Conservation (phyloP, 2,797 vertebrate species). For the Siniperca obscura region DNA sequence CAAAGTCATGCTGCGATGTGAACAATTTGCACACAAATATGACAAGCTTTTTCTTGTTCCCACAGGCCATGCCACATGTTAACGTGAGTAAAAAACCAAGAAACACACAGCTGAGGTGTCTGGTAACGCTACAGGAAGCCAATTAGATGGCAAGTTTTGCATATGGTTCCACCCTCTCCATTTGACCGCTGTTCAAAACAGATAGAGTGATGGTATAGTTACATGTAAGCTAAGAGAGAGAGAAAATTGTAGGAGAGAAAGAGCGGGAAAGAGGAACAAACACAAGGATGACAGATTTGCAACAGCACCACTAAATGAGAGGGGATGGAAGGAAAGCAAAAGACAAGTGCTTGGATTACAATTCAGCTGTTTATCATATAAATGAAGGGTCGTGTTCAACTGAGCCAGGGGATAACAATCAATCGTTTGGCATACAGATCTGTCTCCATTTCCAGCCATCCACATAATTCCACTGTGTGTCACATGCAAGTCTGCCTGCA, state of each 20-base stretch:
- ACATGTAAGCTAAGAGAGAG: neutral
- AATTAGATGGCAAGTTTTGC: conserved; percentile 52
- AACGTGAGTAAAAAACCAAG: conserved; percentile 16
- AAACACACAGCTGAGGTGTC: conserved; percentile 43
- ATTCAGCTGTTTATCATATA: conserved; percentile 76
- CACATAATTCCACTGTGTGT: conserved; percentile 54
- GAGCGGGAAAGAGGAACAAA: neutral
- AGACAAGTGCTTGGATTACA: conserved; percentile 61
- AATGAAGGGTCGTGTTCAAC: conserved; percentile 68
- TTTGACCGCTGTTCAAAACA: conserved; percentile 20
- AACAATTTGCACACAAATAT: conserved; percentile 35
- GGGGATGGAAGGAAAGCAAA: conserved; percentile 34
- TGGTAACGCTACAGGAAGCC: conserved; percentile 32
- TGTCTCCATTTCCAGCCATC: conserved; percentile 55
- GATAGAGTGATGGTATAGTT: conserved; percentile 3
- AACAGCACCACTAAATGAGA: conserved; percentile 54
- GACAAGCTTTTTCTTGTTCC: conserved; percentile 4
- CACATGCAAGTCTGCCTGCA: conserved; percentile 37
- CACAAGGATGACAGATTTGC: conserved; percentile 30
- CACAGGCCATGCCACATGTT: conserved; percentile 40
- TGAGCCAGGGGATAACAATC: conserved; percentile 64
- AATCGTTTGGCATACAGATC: conserved; percentile 58
- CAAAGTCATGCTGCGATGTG: conserved; percentile 4
- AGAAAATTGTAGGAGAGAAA: neutral
- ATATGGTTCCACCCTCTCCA: conserved; percentile 28